Base-by-base conservation (phyloP, 1,140 invertebrate genomes). In the Triops longicaudatus region DNA sequence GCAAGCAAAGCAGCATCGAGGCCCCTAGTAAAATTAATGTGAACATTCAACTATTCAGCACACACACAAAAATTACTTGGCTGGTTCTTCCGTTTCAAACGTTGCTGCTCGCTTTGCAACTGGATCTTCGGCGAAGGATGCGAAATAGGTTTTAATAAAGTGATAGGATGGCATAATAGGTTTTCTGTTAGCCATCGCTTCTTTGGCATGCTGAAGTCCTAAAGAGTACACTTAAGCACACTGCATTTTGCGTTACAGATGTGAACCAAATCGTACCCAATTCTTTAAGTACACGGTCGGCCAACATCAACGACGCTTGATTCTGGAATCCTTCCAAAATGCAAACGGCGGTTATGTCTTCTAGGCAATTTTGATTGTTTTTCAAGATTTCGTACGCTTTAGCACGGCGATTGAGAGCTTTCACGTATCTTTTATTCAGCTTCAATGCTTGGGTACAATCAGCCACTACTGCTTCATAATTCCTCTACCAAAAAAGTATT, bases 281-380 rank as follows among this genome's bases (percentile, higher is more conserved):
- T 81, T 88, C 85, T 83, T 95, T 96, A 0, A 98, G 85, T 50
- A 97, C 89, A 77, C 91, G 87, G 85, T 98, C 96, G 22, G 95
- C 95, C 83, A 91, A 90, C 72, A 90, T 83, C 17, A 98, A 84
- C 63, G 91, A 91, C 74, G 85, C 87, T 81, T 91, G 90, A 82
- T 95, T 94, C 80, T 90, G 87, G 84, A 97, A 98, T 78, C 89
- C 88, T 86, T 98, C 95, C 76, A 97, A 84, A 80, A 97, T 91
- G 85, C 94, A 97, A 26, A 94, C 92, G 73, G 93, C 91, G 17
- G 95, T 97, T 0, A 97, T 89, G 87, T 98, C 95, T 87, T 98
- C 94, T 63, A 98, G 84, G 73, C 92, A 91, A 75, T 91, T 87
- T 80, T 90, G 88, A 78, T 94, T 87, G 78, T 97, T 89, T 80